Conservation (phyloP, 2,113 vertebrate species). For the Grantiella picta region DNA sequence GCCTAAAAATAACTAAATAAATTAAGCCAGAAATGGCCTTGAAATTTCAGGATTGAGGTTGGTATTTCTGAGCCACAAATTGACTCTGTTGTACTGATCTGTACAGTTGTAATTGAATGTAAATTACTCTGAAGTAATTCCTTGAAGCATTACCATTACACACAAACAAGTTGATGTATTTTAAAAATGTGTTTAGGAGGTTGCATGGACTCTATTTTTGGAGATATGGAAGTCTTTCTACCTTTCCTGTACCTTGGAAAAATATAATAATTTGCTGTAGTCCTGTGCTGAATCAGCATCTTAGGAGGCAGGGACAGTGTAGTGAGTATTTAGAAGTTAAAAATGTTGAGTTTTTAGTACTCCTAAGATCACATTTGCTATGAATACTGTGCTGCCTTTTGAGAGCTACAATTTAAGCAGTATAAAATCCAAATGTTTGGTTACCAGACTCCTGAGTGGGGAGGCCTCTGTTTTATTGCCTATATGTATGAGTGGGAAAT, state of each 20-base stretch:
- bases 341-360: not conserved
- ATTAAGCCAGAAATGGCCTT: not conserved
- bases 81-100: not conserved
- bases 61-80: not conserved
- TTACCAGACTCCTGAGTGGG: not conserved
- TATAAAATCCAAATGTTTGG: not conserved
- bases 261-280: not conserved
- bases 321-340: not conserved
- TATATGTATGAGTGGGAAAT: fast-evolving
- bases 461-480: not conserved
- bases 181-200: not conserved
- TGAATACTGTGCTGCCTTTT: not conserved
- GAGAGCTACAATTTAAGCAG: not conserved
- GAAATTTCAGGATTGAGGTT: not conserved
- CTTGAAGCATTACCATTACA: not conserved
- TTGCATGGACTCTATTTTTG: not conserved
- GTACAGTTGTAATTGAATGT: not conserved
- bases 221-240: not conserved
- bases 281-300: not conserved
- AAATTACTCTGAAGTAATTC: not conserved
- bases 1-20: not conserved
- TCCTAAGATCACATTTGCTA: not conserved
- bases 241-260: not conserved
- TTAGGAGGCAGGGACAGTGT: not conserved
- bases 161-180: not conserved